These are phyloP conservation scores for Heterochromis multidens DNA, from an alignment of 2,113 vertebrate genomes.

Conservation along the genomic window DNA sequence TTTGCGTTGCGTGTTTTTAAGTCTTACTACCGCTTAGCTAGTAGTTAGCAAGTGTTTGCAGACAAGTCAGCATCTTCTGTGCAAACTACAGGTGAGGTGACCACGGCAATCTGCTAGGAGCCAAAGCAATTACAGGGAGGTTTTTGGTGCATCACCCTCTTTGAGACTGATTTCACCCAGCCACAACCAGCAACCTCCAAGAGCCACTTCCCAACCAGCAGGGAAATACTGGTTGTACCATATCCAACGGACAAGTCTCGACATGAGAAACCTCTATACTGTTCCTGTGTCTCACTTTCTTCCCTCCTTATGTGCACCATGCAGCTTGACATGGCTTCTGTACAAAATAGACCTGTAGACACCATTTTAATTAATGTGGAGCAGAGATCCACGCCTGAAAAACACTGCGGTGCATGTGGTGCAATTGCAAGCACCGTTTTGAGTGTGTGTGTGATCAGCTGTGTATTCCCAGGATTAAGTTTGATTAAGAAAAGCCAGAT, in stretches of 20 bases:
- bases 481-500: neutral
- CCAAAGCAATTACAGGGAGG: no score
- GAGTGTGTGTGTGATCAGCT: neutral
- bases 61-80: no score
- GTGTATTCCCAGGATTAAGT: neutral
- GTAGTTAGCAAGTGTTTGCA: neutral
- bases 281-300: neutral
- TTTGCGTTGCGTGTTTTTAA: neutral
- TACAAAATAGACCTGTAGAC: neutral
- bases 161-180: no score
- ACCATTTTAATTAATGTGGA: neutral
- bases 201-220: no score
- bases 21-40: neutral
- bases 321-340: neutral
- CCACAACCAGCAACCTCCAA: no score
- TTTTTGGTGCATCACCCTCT: no score
- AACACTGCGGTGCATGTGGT: neutral
- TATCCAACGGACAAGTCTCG: neutral
- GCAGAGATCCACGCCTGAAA: neutral
- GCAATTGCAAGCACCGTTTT: neutral
- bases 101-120: no score
- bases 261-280: neutral
- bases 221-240: neutral
- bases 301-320: neutral
- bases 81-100: no score